Conservation (phyloP, 2,888 invertebrate species). For the Acanthosepion esculentum region DNA sequence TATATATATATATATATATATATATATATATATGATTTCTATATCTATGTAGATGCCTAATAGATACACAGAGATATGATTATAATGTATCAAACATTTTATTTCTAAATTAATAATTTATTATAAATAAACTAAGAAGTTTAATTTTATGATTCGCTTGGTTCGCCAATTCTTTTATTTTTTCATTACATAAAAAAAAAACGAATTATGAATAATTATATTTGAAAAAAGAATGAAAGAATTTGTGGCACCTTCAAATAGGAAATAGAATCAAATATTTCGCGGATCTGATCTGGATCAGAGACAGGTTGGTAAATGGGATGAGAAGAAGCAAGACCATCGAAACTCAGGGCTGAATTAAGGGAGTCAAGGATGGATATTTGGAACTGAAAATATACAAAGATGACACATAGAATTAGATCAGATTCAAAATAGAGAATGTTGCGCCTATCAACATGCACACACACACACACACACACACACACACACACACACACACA, state of each 20-base stretch:
- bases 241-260: constrained; percentile 84
- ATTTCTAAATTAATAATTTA: too few species aligned
- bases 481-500: background rate
- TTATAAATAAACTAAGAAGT: too few species aligned
- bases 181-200: background rate
- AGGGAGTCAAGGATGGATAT: constrained; percentile 84
- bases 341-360: constrained; percentile 83
- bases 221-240: background rate
- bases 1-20: too few species aligned
- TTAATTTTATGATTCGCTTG: too few species aligned
- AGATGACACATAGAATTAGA: constrained; percentile 78
- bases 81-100: too few species aligned
- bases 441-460: too few species aligned
- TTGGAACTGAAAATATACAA: constrained; percentile 80
- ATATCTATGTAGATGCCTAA: too few species aligned
- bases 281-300: constrained; percentile 91
- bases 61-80: too few species aligned
- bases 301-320: constrained; percentile 90
- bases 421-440: constrained; percentile 76
- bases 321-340: constrained; percentile 88
- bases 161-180: too few species aligned
- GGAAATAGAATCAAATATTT: constrained; percentile 91
- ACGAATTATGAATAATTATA: background rate
- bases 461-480: too few species aligned
- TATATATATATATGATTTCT: too few species aligned